phyloP scores from a whole-genome alignment of 1,140 invertebrate species.

The Reticulitermes speratus region DNA sequence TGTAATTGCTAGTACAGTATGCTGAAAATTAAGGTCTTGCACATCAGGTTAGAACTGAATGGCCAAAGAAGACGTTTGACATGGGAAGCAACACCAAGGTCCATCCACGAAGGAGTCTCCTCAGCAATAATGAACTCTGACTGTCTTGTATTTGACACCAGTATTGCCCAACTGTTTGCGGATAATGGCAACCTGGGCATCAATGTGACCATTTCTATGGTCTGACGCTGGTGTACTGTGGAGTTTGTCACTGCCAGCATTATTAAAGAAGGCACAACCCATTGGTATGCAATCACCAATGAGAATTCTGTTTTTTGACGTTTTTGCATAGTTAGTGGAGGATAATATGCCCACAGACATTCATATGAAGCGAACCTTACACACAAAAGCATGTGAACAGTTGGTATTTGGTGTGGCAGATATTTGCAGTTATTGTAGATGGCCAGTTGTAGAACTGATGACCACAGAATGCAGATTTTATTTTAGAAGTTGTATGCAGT shows the following conservation, averaged over 20 bases:
- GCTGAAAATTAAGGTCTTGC: too few species aligned
- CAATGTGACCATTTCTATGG: conserved; percentile 97
- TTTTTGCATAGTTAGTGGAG: not conserved
- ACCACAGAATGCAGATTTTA: too few species aligned
- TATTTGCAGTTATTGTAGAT: too few species aligned
- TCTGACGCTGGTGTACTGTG: conserved; percentile 49
- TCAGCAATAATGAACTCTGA: conserved; percentile 98
- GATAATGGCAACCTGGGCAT: conserved; percentile 99
- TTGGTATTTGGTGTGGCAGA: too few species aligned
- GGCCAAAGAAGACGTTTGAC: conserved; percentile 89
- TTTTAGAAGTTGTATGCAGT: too few species aligned
- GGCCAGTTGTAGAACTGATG: too few species aligned
- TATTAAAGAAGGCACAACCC: not conserved
- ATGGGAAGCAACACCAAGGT: conserved; percentile 98
- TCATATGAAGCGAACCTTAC: not conserved
- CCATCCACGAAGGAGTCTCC: conserved; percentile 98
- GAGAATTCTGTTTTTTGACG: not conserved
- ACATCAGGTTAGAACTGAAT: conserved; percentile 85
- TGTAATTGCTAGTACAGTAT: too few species aligned
- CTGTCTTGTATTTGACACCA: conserved; percentile 98
- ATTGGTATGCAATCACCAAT: not conserved
- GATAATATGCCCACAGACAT: not conserved
- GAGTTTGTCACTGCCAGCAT: not conserved
- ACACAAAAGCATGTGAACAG: too few species aligned
- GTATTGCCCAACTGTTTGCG: conserved; percentile 96